Conservation (phyloP, 2,113 vertebrate species). For the Rhegmatorhina hoffmannsi region DNA sequence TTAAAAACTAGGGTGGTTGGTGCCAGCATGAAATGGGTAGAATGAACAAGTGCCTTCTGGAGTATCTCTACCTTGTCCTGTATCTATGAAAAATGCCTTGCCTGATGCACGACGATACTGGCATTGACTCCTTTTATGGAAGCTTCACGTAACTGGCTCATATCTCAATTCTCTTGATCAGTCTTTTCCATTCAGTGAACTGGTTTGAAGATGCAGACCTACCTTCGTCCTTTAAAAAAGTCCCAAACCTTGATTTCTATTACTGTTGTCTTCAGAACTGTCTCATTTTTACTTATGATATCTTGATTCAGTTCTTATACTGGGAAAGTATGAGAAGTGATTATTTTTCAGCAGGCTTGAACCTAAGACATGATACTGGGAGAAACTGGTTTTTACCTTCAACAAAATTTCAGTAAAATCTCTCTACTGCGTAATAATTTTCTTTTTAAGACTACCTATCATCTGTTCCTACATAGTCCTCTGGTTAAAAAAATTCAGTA, state of each 20-base stretch:
- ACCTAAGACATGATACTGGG: background rate
- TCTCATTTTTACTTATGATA: background rate
- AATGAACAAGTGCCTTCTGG: background rate
- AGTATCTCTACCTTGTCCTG: rapidly evolving
- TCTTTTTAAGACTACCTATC: background rate
- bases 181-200: background rate
- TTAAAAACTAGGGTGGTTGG: background rate
- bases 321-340: background rate
- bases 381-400: background rate
- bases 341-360: background rate
- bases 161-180: background rate
- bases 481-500: background rate
- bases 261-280: background rate
- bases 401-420: background rate
- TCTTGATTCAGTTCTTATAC: background rate
- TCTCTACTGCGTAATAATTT: background rate
- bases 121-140: background rate
- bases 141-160: background rate
- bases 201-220: background rate
- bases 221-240: background rate
- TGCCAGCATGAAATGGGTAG: background rate
- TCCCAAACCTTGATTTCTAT: background rate
- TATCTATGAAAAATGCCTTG: background rate
- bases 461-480: background rate
- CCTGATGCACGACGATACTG: background rate